These are phyloP conservation scores for Lutraria rhynchaena DNA, from an alignment of 1,140 invertebrate species.

Conservation along the genomic window DNA sequence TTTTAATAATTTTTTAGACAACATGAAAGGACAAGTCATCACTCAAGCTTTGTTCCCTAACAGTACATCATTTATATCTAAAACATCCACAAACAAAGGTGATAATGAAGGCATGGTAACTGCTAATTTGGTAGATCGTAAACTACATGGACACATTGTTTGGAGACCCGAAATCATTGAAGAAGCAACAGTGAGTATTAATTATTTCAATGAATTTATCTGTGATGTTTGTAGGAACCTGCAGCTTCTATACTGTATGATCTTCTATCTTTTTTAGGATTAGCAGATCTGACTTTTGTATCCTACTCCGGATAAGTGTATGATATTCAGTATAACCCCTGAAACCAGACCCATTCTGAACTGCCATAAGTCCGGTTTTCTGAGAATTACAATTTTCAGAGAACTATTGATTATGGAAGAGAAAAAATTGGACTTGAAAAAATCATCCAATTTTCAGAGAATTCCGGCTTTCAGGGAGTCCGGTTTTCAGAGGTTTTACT, in stretches of 20 bases:
- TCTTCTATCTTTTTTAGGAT: background rate
- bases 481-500: too few species aligned
- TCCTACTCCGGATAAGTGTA: background rate
- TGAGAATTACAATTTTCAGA: too few species aligned
- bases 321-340: too few species aligned
- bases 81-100: slow-evolving; percentile 11
- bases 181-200: slow-evolving; percentile 60
- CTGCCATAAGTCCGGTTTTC: too few species aligned
- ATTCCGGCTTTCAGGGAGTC: too few species aligned
- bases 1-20: slow-evolving; percentile 46
- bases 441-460: too few species aligned
- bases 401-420: too few species aligned
- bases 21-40: slow-evolving; percentile 13
- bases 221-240: background rate
- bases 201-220: background rate
- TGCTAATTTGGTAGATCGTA: slow-evolving; percentile 18
- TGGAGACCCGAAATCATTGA: slow-evolving; percentile 64
- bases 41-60: slow-evolving; percentile 30
- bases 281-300: background rate
- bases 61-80: slow-evolving; percentile 14
- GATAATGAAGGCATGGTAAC: slow-evolving; percentile 3
- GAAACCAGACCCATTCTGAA: too few species aligned
- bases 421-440: too few species aligned
- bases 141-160: slow-evolving; percentile 59
- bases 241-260: background rate